Base-by-base conservation (phyloP, 1,140 invertebrate genomes). In the Drosophila parvula region DNA sequence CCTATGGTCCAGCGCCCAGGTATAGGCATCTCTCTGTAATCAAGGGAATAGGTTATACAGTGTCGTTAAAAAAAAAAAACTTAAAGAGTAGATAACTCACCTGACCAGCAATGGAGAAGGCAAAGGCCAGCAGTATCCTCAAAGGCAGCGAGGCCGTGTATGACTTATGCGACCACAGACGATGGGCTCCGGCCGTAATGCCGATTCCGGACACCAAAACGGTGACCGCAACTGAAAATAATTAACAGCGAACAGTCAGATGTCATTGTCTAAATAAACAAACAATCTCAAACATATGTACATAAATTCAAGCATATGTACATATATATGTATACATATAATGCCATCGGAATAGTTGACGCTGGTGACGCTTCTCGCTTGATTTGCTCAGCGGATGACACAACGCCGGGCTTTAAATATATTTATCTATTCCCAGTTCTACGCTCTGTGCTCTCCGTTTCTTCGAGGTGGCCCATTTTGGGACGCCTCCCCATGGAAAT, bases 101-200 rank as follows among this genome's bases (percentile, higher is more conserved):
- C 89, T 97, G 95, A 58, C 96, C 95, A 41, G 96, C 94, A 8
- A 95, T 92, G 11, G 95, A 94, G 76, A 96, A 96, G 63, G 94
- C 94, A 10, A 96, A 69, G 22, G 95, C 93, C 7, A 98, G 88
- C 47, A 98, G 91, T 4, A 97, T 93, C 75, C 95, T 93, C 14
- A 98, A 90, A 0, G 96, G 96, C 40, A 94, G 74, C 67, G 94
- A 96, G 1, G 97, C 97, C 92, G 96, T 97, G 91, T 96, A 98
- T 0, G 96, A 93, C 47, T 95, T 93, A 91, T 98, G 97, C 5
- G 96, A 94, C 96, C 96, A 98, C 4, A 96, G 94, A 9, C 97
- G 94, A 92, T 98, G 97, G 1, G 94, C 96, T 11, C 97, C 97
- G 27, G 94, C 97, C 6, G 97, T 98, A 8, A 98, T 93, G 6